Evolutionary conservation across 2,113 vertebrate species (phyloP).

Genomic region (Suncus etruscus): DNA sequence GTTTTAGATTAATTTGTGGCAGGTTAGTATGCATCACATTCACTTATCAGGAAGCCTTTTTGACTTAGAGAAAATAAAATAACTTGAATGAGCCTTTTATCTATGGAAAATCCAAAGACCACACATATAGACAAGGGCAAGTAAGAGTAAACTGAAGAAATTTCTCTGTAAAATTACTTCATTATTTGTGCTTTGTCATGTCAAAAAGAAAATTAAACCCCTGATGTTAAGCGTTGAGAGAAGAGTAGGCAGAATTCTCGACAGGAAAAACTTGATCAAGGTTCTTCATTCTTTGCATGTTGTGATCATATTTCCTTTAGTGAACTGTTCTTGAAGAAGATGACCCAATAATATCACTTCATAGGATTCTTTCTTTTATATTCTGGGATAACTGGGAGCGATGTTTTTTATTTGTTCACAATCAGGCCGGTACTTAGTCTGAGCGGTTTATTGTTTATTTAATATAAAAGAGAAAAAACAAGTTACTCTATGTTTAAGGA

Average conservation of each 20-base stretch:
- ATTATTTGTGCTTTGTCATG: not conserved
- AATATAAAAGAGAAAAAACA: constrained; percentile 40
- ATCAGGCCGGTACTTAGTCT: constrained; percentile 10
- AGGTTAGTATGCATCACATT: not conserved
- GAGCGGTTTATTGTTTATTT: constrained; percentile 28
- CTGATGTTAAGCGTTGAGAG: constrained; percentile 1
- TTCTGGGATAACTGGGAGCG: constrained; percentile 25
- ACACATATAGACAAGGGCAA: constrained; percentile 43
- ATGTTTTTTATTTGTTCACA: constrained; percentile 29
- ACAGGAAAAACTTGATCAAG: constrained; percentile 8
- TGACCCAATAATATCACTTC: constrained; percentile 26
- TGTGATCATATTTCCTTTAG: constrained; percentile 45
- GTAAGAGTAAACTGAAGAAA: constrained; percentile 26
- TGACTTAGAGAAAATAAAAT: constrained; percentile 15
- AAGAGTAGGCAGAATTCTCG: not conserved
- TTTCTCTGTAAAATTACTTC: constrained; percentile 6
- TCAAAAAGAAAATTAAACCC: constrained; percentile 9
- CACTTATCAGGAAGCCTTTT: constrained; percentile 31
- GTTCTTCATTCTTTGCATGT: constrained; percentile 51
- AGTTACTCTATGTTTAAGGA: constrained; percentile 14
- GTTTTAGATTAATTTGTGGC: constrained; percentile 33
- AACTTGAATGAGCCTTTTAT: constrained; percentile 38
- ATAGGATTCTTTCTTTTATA: constrained; percentile 40
- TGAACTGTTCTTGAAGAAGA: constrained; percentile 60
- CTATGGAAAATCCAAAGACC: constrained; percentile 4